Evolutionary conservation across 2,113 vertebrate species (phyloP), one percentile per base, ranked within the genome.

Genomic region (Gambusia holbrooki): DNA sequence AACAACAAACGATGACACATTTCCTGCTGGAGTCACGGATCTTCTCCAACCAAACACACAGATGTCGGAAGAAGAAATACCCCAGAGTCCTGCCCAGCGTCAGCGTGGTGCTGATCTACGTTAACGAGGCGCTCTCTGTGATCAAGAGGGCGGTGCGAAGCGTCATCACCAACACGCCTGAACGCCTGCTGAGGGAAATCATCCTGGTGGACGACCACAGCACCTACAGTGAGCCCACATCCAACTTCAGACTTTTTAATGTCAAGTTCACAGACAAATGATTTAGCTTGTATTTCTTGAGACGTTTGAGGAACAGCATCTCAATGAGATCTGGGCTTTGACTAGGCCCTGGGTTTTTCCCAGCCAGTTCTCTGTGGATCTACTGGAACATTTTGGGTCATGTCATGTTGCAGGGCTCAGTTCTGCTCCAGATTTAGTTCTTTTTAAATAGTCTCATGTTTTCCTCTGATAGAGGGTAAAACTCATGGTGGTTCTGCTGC

Each of bases 191-290:
- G 74, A 95, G 90, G 77, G 94, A 96, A 74, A 93, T 96, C 66
- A 88, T 96, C 67, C 90, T 96, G 65, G 93, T 96, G 73, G 95
- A 96, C 8, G 95, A 96, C 77, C 86, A 76, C 45, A 96, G 95
- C 80, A 92, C 88, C 30, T 92, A 95, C 7, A 90, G 94, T 96
- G 79, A 89, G 93, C 86, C 45, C 2, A 29, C 7, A 62, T 1
- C 1, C 33, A 9, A 1, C 42, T 8, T 19, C n/a, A 7, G 6
- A 33, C 14, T 30, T 1, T 4, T 5, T 4, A 45, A 45, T 17
- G 40, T 42, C 10, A 42, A 12, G 40, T 13, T 42, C 13, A 42
- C 40, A 42, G 12, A 45, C 15, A 15, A 45, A 17, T 17, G 42
- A 5, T 45, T 17, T 17, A 37, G 35, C 15, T 45, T 45, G 42